phyloP scores from a whole-genome alignment of 2,888 invertebrate species.

The Lacanobia wlatinum region DNA sequence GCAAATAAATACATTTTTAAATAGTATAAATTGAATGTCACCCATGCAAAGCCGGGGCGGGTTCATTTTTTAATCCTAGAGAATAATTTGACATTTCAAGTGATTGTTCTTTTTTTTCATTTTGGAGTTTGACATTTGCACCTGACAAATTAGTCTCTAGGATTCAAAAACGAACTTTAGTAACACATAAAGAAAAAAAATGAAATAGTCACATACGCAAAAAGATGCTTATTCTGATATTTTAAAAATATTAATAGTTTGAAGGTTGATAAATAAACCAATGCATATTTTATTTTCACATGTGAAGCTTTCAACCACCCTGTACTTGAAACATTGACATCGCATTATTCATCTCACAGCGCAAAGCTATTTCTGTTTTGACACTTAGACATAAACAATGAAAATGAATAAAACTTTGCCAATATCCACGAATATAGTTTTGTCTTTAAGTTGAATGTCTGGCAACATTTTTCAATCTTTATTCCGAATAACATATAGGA shows the following conservation, averaged over 20 bases:
- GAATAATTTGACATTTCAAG: no score
- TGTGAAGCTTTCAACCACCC: not conserved
- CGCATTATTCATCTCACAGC: constrained; percentile 39
- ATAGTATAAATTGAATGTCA: no score
- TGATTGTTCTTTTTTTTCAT: no score
- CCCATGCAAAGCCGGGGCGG: no score
- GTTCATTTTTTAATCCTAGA: no score
- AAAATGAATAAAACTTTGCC: constrained; percentile 59
- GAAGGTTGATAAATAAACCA: not conserved
- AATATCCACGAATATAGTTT: constrained; percentile 47
- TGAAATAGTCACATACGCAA: no score
- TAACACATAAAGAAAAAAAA: no score
- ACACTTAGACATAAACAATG: constrained; percentile 58
- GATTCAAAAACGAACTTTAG: no score
- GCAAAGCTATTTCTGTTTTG: constrained; percentile 51
- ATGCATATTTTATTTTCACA: constrained; percentile 9
- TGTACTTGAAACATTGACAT: constrained; percentile 27
- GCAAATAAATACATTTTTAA: no score
- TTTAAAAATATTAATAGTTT: constrained; percentile 12
- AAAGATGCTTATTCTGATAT: no score
- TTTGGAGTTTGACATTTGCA: no score
- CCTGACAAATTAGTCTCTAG: no score
- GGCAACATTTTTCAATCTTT: constrained; percentile 32
- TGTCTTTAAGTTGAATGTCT: constrained; percentile 34
- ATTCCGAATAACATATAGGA: constrained; percentile 9